Conservation (phyloP, 1,140 invertebrate genomes). For the Planococcus citri region DNA sequence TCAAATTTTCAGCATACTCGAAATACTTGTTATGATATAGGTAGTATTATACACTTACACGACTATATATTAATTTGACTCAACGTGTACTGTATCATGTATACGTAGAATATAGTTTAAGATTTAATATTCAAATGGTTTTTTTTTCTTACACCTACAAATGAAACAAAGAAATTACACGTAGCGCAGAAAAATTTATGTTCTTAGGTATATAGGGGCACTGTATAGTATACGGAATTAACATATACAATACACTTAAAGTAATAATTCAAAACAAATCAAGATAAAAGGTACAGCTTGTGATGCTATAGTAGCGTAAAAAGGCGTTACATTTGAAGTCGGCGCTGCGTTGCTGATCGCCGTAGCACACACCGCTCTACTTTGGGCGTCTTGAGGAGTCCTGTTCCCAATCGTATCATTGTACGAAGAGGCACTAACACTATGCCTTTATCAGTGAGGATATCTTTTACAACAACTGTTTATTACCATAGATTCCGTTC, state of each 20-base stretch:
- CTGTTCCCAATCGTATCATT: neutral
- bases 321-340: neutral
- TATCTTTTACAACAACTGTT: slow-evolving; percentile 4
- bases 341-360: neutral
- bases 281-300: neutral
- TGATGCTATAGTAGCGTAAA: neutral
- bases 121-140: neutral
- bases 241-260: neutral
- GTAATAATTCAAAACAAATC: slow-evolving; percentile 8
- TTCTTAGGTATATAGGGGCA: neutral
- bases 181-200: neutral
- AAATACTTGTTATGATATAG: too few relatives aligned
- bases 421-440: neutral
- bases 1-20: too few relatives aligned
- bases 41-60: too few relatives aligned
- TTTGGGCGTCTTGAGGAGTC: neutral
- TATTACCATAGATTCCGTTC: slow-evolving; percentile 2
- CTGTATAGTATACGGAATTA: neutral
- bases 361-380: neutral
- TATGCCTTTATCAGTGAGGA: neutral
- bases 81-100: too few relatives aligned
- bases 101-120: too few relatives aligned
- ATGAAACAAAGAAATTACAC: slow-evolving; percentile 2
- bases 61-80: too few relatives aligned
- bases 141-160: neutral